Percentiles rank a stretch among this genome's conserved stretches.
These are phyloP conservation scores for Agrilus cyanescens DNA, from an alignment of 2,888 invertebrate genomes.

Conservation along the genomic window DNA sequence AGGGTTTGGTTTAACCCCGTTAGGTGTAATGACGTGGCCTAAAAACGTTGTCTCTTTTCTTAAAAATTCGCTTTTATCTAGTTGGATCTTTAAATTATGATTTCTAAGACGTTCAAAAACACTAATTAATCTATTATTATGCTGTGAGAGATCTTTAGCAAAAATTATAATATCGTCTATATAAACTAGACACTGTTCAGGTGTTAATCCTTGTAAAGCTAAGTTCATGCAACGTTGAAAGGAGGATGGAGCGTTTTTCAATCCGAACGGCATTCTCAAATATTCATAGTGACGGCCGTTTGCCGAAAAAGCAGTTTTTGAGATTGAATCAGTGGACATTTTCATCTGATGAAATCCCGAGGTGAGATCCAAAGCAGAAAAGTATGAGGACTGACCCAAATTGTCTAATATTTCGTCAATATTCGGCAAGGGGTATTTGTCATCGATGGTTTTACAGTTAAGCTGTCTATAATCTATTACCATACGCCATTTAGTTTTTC, in stretches of 20 bases:
- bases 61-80: background rate
- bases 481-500: conserved; percentile 2
- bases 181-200: conserved; percentile 15
- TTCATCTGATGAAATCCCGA: conserved; percentile 21
- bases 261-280: no score
- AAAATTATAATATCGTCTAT: conserved; percentile 17
- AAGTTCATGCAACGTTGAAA: conserved; percentile 18
- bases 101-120: conserved; percentile 11
- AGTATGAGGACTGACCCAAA: conserved; percentile 12
- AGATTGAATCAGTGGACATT: conserved; percentile 4
- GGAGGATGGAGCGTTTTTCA: no score
- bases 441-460: no score
- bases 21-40: conserved; percentile 7
- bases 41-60: conserved; percentile 2
- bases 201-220: no score
- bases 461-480: conserved; percentile 6
- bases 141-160: conserved; percentile 12
- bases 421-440: no score
- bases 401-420: no score
- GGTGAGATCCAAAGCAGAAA: conserved; percentile 13
- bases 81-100: conserved; percentile 13
- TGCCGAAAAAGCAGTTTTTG: conserved; percentile 20
- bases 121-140: conserved; percentile 9
- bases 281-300: conserved; percentile 16
- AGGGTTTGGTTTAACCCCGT: conserved; percentile 12